phyloP scores from a whole-genome alignment of 2,113 vertebrate species.

The Catagonus wagneri region DNA sequence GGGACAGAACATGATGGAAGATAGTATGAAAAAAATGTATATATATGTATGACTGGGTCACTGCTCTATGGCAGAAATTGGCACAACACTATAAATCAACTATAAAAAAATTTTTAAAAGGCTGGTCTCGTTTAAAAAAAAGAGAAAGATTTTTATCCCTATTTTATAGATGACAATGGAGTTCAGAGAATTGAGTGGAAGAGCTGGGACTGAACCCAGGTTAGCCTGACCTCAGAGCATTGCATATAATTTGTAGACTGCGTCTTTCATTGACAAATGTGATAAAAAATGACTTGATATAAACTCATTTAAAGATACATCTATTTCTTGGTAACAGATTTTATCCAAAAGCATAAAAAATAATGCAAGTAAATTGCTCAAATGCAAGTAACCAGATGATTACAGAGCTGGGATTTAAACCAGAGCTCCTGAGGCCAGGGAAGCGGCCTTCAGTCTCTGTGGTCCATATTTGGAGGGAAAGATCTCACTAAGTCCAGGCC shows the following conservation, averaged over 20 bases:
- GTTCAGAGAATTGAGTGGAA: neutral
- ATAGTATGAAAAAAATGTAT: too few relatives aligned
- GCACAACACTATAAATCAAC: too few relatives aligned
- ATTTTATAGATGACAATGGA: neutral
- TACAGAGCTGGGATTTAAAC: neutral
- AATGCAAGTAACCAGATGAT: neutral
- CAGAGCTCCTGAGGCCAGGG: neutral
- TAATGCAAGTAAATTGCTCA: neutral
- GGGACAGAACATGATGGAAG: too few relatives aligned
- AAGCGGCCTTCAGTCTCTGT: neutral
- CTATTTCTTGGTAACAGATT: constrained; percentile 18
- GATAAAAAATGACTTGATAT: neutral
- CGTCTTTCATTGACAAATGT: neutral
- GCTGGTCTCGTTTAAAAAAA: too few relatives aligned
- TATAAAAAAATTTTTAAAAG: too few relatives aligned
- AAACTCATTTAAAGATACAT: neutral
- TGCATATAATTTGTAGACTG: rapidly evolving
- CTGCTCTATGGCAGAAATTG: too few relatives aligned
- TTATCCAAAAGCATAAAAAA: neutral
- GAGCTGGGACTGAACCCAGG: neutral
- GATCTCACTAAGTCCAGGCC: neutral
- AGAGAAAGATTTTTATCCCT: neutral
- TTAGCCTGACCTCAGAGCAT: neutral
- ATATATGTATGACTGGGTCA: too few relatives aligned
- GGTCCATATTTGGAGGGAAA: neutral